A percentile compares a stretch with the other conserved stretches of the same genome.
These are phyloP conservation scores for Equus quagga DNA, from an alignment of 2,113 vertebrate species.

Conservation along the genomic window DNA sequence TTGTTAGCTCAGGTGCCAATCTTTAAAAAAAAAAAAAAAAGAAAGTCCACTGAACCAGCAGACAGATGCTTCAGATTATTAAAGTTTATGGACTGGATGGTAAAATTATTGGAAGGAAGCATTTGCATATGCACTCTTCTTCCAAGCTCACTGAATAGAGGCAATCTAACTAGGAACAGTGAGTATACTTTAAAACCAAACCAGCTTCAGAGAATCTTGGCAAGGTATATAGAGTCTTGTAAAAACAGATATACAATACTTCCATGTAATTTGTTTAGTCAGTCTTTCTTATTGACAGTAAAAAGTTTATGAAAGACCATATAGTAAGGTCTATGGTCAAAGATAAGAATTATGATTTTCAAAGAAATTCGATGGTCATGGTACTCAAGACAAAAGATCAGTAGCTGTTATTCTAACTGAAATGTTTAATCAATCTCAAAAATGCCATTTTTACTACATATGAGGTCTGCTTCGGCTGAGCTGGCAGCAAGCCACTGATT, in stretches of 20 bases:
- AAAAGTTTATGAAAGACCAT: slow-evolving; percentile 9
- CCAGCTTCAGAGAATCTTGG: background rate
- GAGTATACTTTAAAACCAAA: background rate
- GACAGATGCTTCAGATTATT: background rate
- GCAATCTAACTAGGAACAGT: background rate
- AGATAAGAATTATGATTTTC: slow-evolving; percentile 8
- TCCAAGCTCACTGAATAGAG: background rate
- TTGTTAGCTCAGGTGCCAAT: no score
- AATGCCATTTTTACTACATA: background rate
- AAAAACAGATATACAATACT: background rate
- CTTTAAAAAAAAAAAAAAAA: no score
- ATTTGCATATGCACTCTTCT: background rate
- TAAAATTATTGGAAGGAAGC: background rate
- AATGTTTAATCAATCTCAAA: background rate
- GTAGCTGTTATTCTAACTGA: background rate
- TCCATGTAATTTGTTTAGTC: background rate
- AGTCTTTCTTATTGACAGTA: background rate
- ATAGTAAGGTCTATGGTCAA: background rate
- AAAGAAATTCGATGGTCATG: slow-evolving; percentile 3
- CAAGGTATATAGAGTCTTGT: background rate
- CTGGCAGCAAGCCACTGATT: background rate
- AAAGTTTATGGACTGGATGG: background rate
- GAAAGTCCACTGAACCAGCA: background rate
- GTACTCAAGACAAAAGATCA: background rate
- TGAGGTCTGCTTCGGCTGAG: background rate